Conservation (phyloP, 2,888 invertebrate species). For the Phyllotreta striolata region DNA sequence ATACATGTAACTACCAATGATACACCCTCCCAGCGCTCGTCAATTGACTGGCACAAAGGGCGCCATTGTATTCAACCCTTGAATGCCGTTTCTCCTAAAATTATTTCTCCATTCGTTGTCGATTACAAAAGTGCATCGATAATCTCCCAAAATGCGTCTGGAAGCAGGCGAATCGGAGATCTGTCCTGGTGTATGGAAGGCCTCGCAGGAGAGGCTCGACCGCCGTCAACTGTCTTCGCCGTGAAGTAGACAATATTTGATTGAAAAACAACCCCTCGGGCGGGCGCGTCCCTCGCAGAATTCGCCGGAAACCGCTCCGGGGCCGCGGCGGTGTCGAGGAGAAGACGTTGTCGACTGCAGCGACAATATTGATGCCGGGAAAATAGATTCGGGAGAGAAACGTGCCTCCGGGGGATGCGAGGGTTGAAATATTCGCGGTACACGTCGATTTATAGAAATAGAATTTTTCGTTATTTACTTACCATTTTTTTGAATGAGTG, state of each 20-base stretch:
- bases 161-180: too few relatives aligned
- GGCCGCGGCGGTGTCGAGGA: slow-evolving; percentile 18
- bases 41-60: too few relatives aligned
- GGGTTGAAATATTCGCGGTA: slow-evolving; percentile 14
- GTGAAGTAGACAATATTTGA: slow-evolving; percentile 42
- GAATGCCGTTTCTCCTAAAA: background rate
- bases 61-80: background rate
- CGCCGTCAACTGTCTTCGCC: slow-evolving; percentile 39
- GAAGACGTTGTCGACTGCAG: slow-evolving; percentile 37
- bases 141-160: slow-evolving; percentile 3
- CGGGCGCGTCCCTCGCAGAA: slow-evolving; percentile 31
- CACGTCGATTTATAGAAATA: slow-evolving; percentile 21
- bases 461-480: background rate
- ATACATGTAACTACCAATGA: slow-evolving; percentile 12
- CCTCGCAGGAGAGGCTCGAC: too few relatives aligned
- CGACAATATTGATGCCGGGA: slow-evolving; percentile 40
- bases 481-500: too few relatives aligned
- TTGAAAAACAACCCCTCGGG: slow-evolving; percentile 40
- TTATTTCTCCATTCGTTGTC: too few relatives aligned
- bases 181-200: slow-evolving; percentile 2
- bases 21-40: slow-evolving; percentile 10
- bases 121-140: background rate
- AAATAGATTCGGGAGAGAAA: slow-evolving; percentile 37
- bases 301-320: slow-evolving; percentile 34
- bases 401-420: slow-evolving; percentile 32